These are phyloP conservation scores for Proteles cristata DNA, from an alignment of 2,113 vertebrate genomes.

Conservation along the genomic window DNA sequence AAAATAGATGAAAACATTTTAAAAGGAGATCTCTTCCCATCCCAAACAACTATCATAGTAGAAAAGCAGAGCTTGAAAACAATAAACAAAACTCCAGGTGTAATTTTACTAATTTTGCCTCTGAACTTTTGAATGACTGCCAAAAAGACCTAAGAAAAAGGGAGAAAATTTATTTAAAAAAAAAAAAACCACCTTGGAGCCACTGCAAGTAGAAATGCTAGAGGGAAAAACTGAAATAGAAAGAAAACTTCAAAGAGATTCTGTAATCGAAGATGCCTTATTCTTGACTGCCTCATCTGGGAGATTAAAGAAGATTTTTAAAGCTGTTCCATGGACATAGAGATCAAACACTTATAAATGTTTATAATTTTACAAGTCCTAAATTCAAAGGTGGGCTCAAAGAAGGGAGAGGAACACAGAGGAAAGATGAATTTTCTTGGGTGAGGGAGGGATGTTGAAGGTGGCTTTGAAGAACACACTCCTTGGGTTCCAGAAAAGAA, in stretches of 20 bases:
- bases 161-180: neutral
- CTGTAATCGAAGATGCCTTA: conserved; percentile 67
- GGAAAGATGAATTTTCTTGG: conserved; percentile 6
- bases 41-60: conserved; percentile 4
- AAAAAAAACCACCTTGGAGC: conserved; percentile 40
- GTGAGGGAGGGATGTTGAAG: neutral
- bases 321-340: conserved; percentile 62
- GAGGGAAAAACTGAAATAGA: conserved; percentile 57
- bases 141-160: conserved; percentile 66
- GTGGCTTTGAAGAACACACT: conserved; percentile 40
- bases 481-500: neutral
- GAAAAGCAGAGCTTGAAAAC: conserved; percentile 45
- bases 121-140: conserved; percentile 72
- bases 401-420: conserved; percentile 46
- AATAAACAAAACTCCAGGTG: conserved; percentile 63
- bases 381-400: conserved; percentile 72
- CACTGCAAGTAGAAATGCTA: conserved; percentile 52
- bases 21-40: neutral
- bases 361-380: conserved; percentile 74
- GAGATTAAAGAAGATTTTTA: conserved; percentile 80
- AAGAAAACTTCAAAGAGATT: conserved; percentile 77
- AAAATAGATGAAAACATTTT: conserved; percentile 57
- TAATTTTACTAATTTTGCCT: conserved; percentile 71
- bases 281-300: conserved; percentile 69
- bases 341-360: conserved; percentile 80